A percentile compares a stretch with the other conserved stretches of the same genome.
These are phyloP conservation scores for Drosophila varians DNA, from an alignment of 1,140 invertebrate genomes.

Conservation along the genomic window DNA sequence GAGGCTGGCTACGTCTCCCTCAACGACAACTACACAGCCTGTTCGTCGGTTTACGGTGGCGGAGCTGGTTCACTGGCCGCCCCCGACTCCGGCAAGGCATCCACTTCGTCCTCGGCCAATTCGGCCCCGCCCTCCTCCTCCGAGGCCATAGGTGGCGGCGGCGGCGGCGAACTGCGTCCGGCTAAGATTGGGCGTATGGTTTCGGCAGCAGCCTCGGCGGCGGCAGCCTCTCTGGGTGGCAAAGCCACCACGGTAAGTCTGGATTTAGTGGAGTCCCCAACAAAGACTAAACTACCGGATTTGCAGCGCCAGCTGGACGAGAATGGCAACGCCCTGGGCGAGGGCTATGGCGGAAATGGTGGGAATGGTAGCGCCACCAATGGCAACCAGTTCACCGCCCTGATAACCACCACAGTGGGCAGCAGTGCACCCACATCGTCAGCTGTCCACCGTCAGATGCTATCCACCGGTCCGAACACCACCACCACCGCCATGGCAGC, in stretches of 20 bases:
- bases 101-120: constrained; percentile 12
- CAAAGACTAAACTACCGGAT: not conserved
- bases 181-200: constrained; percentile 57
- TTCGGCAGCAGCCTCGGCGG: constrained; percentile 21
- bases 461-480: constrained; percentile 43
- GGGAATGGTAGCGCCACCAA: constrained; percentile 3
- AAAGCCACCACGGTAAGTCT: constrained; percentile 55
- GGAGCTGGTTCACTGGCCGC: constrained; percentile 12
- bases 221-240: constrained; percentile 33
- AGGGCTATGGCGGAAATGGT: constrained; percentile 36
- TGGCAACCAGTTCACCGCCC: constrained; percentile 44
- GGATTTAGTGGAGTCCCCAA: too few relatives aligned
- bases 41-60: constrained; percentile 64
- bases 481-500: constrained; percentile 59
- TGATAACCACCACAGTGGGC: constrained; percentile 44
- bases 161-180: constrained; percentile 37
- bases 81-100: constrained; percentile 16
- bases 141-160: constrained; percentile 6
- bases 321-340: constrained; percentile 84
- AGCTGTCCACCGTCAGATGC: constrained; percentile 46
- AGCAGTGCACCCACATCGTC: constrained; percentile 28
- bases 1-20: constrained; percentile 65
- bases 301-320: constrained; percentile 84
- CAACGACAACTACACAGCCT: constrained; percentile 67
- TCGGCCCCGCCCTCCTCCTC: constrained; percentile 1